phyloP scores from a whole-genome alignment of 2,888 invertebrate species.

The Tryphoninae sp. region DNA sequence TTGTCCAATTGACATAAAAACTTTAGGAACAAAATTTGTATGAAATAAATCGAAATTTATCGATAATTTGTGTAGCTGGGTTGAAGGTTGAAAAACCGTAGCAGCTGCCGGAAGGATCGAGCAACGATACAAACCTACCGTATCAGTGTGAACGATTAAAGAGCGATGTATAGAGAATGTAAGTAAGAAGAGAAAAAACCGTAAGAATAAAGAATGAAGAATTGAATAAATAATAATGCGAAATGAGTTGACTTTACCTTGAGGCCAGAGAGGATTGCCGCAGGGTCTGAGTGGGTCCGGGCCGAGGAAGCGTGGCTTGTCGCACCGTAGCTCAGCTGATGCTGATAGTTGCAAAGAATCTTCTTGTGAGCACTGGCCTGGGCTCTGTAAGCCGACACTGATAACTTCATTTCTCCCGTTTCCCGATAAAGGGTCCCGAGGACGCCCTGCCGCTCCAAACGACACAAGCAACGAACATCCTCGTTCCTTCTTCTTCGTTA shows the following conservation, averaged over 20 bases:
- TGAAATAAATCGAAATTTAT: too few relatives aligned
- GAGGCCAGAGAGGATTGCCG: conserved; percentile 82
- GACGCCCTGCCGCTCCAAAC: conserved; percentile 69
- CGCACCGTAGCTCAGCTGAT: conserved; percentile 87
- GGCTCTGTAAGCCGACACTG: conserved; percentile 93
- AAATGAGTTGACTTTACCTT: conserved; percentile 82
- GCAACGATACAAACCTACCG: too few relatives aligned
- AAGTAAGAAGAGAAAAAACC: background rate
- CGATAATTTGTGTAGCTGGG: too few relatives aligned
- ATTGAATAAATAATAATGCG: background rate
- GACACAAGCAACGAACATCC: conserved; percentile 70
- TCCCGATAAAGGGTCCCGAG: conserved; percentile 73
- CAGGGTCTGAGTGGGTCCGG: conserved; percentile 83
- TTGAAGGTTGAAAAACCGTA: too few relatives aligned
- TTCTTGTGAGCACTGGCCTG: conserved; percentile 95
- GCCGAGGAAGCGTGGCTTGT: conserved; percentile 78
- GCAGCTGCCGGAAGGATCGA: too few relatives aligned
- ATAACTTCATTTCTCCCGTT: conserved; percentile 88
- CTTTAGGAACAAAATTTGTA: too few relatives aligned
- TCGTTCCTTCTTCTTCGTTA: conserved; percentile 64
- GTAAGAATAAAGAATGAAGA: background rate
- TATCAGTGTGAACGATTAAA: too few relatives aligned
- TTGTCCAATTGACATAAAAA: too few relatives aligned
- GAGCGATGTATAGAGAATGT: background rate
- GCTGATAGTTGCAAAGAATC: conserved; percentile 90